Base-by-base conservation (phyloP, 30 jellyfish, hydroid and myxozoan species). In the Aurelia sp. region DNA sequence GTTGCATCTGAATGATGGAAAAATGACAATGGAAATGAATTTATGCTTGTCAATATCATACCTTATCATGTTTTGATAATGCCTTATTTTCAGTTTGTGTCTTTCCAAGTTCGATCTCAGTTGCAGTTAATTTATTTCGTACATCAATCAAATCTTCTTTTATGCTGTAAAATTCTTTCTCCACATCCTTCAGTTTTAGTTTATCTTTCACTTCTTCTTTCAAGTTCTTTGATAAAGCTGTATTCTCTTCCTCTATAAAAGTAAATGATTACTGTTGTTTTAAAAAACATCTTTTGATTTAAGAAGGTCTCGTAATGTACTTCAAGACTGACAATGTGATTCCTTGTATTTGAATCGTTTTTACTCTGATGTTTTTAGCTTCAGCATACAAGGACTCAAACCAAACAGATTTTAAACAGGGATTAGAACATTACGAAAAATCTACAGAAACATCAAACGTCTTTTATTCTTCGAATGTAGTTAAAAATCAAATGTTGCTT, bases 41-140 rank as follows among this genome's bases (percentile, higher is more conserved):
- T 12, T 4, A 79, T 17, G 61, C 6, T 30, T 13, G 0, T n/a
- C 4, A 18, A 8, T 17, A 22, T 27, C 61, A 4, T 35, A 91
- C 98, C 96, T 91, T 86, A 58, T 87, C 96, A 66, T 86, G 98
- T 55, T 91, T 91, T 31, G 92, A 18, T 57, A 91, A 44, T 3
- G 92, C 93, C 65, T 79, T 79, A 66, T 78, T 91, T 67, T 91
- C 98, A 4, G 96, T 85, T 37, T 73, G 89, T 13, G 89, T 23
- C 63, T 91, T 86, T 53, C 50, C 76, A 16, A 86, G 79, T 60
- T 86, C 96, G 59, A 62, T 47, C 59, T 76, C 86, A 18, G 96
- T 86, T 27, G 60, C 81, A 18, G 40, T 17, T 15, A 86, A 79
- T 18, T 75, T 78, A 4, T n/a, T 51, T 40, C 81, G 80, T 5